Conservation (phyloP, 2,113 vertebrate genomes). For the Pseudopodoces humilis region DNA sequence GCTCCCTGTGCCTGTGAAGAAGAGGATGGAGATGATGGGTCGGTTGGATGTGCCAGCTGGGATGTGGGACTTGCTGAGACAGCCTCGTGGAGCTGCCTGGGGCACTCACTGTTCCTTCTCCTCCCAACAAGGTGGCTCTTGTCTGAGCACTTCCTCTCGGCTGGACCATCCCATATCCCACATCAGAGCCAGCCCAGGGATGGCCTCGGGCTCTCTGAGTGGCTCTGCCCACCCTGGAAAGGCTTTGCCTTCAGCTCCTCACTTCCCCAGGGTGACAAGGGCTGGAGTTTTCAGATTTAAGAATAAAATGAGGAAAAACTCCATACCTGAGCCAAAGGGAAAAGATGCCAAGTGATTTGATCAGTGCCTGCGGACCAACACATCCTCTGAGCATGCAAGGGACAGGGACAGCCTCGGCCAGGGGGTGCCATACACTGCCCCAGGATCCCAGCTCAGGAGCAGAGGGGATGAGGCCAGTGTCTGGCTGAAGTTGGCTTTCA, state of each 20-base stretch:
- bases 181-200: rapidly evolving
- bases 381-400: rapidly evolving
- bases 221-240: not conserved
- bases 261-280: rapidly evolving
- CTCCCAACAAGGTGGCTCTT: not conserved
- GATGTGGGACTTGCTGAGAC: not conserved
- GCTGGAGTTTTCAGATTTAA: not conserved
- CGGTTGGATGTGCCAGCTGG: not conserved
- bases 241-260: not conserved
- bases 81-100: not conserved
- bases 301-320: not conserved
- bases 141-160: rapidly evolving
- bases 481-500: not conserved
- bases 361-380: not conserved
- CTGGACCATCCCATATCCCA: not conserved
- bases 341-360: not conserved
- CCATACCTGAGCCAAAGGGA: not conserved
- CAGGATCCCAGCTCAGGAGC: not conserved
- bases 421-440: rapidly evolving
- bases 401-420: rapidly evolving
- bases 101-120: not conserved
- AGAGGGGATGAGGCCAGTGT: not conserved
- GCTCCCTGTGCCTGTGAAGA: not conserved
- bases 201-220: not conserved
- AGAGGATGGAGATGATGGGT: not conserved